phyloP scores from a whole-genome alignment of 2,797 vertebrate genomes.

The Propithecus deckenii region DNA sequence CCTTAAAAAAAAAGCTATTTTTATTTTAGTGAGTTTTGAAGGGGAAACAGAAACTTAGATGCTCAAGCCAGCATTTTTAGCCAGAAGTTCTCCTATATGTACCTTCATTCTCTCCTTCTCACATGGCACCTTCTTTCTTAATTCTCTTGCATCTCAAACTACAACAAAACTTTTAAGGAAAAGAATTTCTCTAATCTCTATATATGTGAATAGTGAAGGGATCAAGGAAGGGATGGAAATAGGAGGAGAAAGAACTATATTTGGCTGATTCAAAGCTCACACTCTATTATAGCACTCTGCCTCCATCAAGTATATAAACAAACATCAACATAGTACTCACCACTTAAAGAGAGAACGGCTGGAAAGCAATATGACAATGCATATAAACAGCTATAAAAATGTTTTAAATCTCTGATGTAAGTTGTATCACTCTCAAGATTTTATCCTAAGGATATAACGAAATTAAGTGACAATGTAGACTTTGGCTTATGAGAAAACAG shows the following conservation, averaged over 20 bases:
- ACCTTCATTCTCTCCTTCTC: neutral
- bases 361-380: neutral
- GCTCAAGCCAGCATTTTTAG: slow-evolving; percentile 11
- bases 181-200: slow-evolving; percentile 2
- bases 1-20: neutral
- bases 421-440: neutral
- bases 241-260: neutral
- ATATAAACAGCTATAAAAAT: neutral
- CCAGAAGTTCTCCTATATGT: neutral
- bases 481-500: slow-evolving; percentile 21
- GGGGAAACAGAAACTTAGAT: neutral
- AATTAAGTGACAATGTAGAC: slow-evolving; percentile 15
- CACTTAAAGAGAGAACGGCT: slow-evolving; percentile 10
- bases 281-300: neutral
- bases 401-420: slow-evolving; percentile 25
- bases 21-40: neutral
- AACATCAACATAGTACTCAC: neutral
- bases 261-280: neutral
- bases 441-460: slow-evolving; percentile 28
- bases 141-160: slow-evolving; percentile 1
- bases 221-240: neutral
- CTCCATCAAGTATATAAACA: neutral
- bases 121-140: neutral
- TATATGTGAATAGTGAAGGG: neutral
- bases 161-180: slow-evolving; percentile 21